Conservation (phyloP, 2,888 invertebrate species). For the Amphiduros pacificus region DNA sequence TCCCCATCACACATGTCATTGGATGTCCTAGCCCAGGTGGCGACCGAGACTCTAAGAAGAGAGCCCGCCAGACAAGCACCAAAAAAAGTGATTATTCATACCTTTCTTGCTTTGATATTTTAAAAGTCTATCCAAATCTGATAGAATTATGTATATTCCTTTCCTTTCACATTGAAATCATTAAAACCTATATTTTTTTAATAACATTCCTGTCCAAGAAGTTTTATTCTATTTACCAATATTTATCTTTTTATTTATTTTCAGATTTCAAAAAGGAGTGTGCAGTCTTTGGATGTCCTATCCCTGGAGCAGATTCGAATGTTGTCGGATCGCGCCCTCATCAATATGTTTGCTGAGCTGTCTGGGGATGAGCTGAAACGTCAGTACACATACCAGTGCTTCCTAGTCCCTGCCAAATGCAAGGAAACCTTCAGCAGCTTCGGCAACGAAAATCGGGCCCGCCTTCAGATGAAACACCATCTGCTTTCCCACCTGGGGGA, state of each 20-base stretch:
- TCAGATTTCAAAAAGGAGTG: conserved; percentile 35
- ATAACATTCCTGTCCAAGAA: too few species aligned
- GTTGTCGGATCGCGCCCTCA: conserved; percentile 62
- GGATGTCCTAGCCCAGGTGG: conserved; percentile 66
- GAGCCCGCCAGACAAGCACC: conserved; percentile 4
- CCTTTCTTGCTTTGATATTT: too few species aligned
- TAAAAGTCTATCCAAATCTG: too few species aligned
- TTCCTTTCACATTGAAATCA: too few species aligned
- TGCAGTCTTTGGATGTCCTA: conserved; percentile 39
- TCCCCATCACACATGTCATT: too few species aligned
- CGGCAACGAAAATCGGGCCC: conserved; percentile 65
- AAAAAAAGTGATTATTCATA: too few species aligned
- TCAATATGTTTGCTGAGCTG: conserved; percentile 63
- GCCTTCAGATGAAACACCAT: conserved; percentile 63
- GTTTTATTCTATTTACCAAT: too few species aligned
- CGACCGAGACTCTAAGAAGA: conserved; percentile 62
- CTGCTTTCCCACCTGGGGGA: conserved; percentile 61
- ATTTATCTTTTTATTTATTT: conserved; percentile 21
- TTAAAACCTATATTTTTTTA: too few species aligned
- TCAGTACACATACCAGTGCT: conserved; percentile 64
- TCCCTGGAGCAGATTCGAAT: conserved; percentile 49
- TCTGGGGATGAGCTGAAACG: conserved; percentile 63
- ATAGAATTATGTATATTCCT: too few species aligned
- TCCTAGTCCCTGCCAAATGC: conserved; percentile 62
- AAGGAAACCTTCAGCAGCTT: conserved; percentile 63